Evolutionary conservation across 2,888 invertebrate species (phyloP), one percentile per base, ranked within the genome.

Genomic region (Liopterus haemorrhoidalis): DNA sequence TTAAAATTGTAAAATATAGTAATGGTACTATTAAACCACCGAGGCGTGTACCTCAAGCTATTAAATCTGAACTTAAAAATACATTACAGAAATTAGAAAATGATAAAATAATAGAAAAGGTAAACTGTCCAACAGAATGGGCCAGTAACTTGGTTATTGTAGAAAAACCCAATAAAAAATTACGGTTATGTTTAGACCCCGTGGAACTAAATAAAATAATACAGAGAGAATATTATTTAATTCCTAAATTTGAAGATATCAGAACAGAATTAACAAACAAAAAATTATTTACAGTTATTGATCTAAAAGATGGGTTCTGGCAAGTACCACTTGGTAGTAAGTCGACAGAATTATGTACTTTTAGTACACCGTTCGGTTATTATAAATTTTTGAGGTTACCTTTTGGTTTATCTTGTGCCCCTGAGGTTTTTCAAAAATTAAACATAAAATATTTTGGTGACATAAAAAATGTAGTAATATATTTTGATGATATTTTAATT

Each of bases 271-370:
- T 41, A 22, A 15, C 12, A 19, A 35, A 24, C 3, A 35, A 24
- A 19, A 35, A 25, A 11, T 27, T 16, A 16, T 43, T 19, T 30
- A 24, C 21, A 16, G 35, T 41, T 9, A 24, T 41, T 14, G 41
- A 35, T 41, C 9, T 41, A 33, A 41, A 41, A 31, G 11, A 41
- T 11, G 35, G 33, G 11, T 41, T 41, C 14, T 30, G 35, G 24
- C n/a, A 35, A 35, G 2, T 11, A 42, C 3, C 35, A 18, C 31
- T 48, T 16, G 25, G 27, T 12, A 3, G 8, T n/a, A 21, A 27
- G 18, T 42, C 42, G 4, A 16, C 42, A 21, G 35, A 42, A 28
- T 35, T 42, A 12, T 35, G 33, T 42, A 42, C 42, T 2, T 42
- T 42, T 15, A 24, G 4, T 19, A 30, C 41, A 4, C 22, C 41